Base-by-base conservation (phyloP, 2,113 vertebrate genomes). In the Steatornis caripensis region DNA sequence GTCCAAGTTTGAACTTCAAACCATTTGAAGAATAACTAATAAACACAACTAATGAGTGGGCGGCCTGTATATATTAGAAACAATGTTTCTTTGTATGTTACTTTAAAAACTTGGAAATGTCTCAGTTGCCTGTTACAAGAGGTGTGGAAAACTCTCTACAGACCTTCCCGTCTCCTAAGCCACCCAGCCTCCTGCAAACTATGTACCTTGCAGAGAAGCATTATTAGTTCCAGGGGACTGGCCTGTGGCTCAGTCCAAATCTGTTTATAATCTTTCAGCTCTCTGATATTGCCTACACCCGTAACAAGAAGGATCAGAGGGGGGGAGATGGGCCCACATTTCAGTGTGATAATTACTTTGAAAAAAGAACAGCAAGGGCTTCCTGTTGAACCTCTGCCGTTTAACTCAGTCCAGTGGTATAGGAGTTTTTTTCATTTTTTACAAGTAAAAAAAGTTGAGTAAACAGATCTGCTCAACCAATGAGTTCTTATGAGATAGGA, bases 261-360 rank as follows among this genome's bases (percentile, higher is more conserved):
- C 92, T 96, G 94, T 90, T 97, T 97, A 93, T 90, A 95, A 97
- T 97, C 96, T 94, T 92, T 95, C 93, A 94, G 83, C 93, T 90
- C 88, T 94, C 72, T 77, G 64, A 55, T 90, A 81, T 41, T 95
- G 88, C 91, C 49, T 80, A 12, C 11, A 27, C 27, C 49, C 37
- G 37, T 87, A 79, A 84, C 26, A n/a, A 51, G 90, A 64, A 76
- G 48, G 75, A 90, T 96, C 81, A 81, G 92, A 80, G 36, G 54
- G 43, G 70, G 43, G 60, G 80, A 53, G 65, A 72, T 41, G 34
- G 45, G 75, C 39, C 76, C 19, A 30, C 5, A 5, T 86, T 76
- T 90, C 68, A 36, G 5, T 86, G 19, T 60, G 55, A 29, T 34
- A 58, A 68, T 17, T 69, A 54, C 27, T 61, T 37, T 41, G 41